Evolutionary conservation across 2,797 vertebrate species (phyloP), one percentile per base, ranked within the genome.

Genomic region (Aulostomus chinensis): DNA sequence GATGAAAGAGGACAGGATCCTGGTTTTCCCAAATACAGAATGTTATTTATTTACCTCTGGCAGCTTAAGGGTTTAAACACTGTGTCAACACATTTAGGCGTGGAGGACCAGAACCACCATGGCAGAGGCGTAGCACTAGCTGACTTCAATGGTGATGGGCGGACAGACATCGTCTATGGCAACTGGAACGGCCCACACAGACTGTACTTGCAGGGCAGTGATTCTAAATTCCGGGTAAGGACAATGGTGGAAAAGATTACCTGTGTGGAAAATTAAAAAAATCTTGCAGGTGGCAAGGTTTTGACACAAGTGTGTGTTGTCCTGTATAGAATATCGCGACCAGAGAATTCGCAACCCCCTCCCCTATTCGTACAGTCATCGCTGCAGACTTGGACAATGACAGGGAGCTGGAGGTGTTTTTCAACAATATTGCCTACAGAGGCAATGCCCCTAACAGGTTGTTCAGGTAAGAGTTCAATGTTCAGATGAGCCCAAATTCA

Each of bases 101-200:
- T 98, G 68, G 93, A 92, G 26, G 96, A 98, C 62, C 73, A 67
- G 9, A 79, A 84, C 58, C 92, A 97, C 78, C 96, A 98, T 0
- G 96, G 96, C 14, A 89, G 96, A 29, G 96, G 96, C 0, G 91
- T 97, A 2, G 94, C 95, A 0, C 84, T 98, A 6, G 94, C 93
- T 0, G 96, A 98, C 85, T 98, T 98, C 63, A 96, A 98, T 42
- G 92, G 94, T 0, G 96, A 98, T 0, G 92, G 95, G 13, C 94
- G 93, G 69, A 95, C 96, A 1, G 96, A 98, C 68, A 93, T 98
- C 0, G 93, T 97, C 39, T 97, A 98, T 0, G 96, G 96, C 34
- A 98, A 98, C 86, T 98, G 96, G 96, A 97, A 96, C 0, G 96
- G 96, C 12, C 95, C 93, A 0, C 95, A 98, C 74, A 92, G 95